A percentile compares a stretch with the other conserved stretches of the same genome.
These are phyloP conservation scores for Agrilus cyanescens DNA, from an alignment of 2,888 invertebrate species.

Conservation along the genomic window DNA sequence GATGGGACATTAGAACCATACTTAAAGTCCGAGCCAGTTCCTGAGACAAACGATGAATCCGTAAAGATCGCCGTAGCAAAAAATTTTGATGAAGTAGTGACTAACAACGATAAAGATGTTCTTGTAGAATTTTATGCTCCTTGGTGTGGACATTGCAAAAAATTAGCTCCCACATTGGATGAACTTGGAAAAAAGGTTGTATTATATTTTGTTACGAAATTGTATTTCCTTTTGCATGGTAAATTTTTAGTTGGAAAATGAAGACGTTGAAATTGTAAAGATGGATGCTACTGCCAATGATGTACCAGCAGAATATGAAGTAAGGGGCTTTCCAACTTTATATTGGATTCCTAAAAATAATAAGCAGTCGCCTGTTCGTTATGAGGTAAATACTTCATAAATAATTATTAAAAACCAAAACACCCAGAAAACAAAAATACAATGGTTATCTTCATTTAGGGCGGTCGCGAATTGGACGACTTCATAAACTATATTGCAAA, in stretches of 20 bases:
- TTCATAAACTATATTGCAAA: conserved; percentile 91
- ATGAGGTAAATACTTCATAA: conserved; percentile 51
- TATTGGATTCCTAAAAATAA: conserved; percentile 86
- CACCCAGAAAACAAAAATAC: not conserved
- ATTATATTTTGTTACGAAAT: conserved; percentile 11
- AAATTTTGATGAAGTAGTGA: conserved; percentile 92
- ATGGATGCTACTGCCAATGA: conserved; percentile 99
- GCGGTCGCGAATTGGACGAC: conserved; percentile 86
- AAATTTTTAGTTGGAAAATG: conserved; percentile 55
- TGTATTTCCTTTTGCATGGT: not conserved
- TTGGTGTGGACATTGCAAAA: conserved; percentile 99
- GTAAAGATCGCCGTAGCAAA: conserved; percentile 89
- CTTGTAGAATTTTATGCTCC: conserved; percentile 98
- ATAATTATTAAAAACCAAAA: too few species aligned
- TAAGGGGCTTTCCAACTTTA: conserved; percentile 94
- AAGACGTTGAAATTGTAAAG: conserved; percentile 87
- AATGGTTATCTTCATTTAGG: conserved; percentile 42
- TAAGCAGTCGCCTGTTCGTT: conserved; percentile 67
- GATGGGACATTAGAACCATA: conserved; percentile 79
- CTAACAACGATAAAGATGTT: conserved; percentile 82
- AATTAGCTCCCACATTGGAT: conserved; percentile 84
- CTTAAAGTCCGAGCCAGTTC: conserved; percentile 89
- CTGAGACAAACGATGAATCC: conserved; percentile 70
- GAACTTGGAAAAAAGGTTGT: conserved; percentile 77
- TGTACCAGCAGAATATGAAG: conserved; percentile 83